phyloP scores from a whole-genome alignment of 2,113 vertebrate genomes.

The Chaetodon auriga region DNA sequence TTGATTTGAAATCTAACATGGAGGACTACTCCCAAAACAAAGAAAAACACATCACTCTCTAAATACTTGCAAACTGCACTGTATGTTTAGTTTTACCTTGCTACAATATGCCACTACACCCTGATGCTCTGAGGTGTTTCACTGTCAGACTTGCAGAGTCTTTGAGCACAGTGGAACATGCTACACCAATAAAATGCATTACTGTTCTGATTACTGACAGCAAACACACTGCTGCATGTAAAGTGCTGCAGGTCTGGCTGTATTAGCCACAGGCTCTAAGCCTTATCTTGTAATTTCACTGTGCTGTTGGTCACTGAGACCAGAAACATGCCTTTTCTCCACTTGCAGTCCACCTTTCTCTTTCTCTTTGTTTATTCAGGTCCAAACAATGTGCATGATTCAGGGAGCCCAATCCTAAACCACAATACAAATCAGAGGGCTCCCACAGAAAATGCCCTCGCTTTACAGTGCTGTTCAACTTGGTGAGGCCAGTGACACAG shows the following conservation, averaged over 20 bases:
- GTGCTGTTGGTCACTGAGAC: neutral
- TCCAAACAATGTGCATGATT: neutral
- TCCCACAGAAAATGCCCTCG: neutral
- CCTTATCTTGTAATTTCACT: neutral
- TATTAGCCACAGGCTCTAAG: neutral
- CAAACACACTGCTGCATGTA: neutral
- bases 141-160: neutral
- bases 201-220: neutral
- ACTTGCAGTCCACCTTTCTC: neutral
- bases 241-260: neutral
- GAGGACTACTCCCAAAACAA: conserved; percentile 32
- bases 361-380: neutral
- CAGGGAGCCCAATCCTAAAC: neutral
- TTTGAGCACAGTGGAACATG: neutral
- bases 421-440: neutral
- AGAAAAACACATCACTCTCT: conserved; percentile 20
- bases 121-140: neutral
- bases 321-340: neutral
- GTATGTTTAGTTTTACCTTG: neutral
- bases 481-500: neutral
- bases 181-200: neutral
- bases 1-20: conserved; percentile 34
- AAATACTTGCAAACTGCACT: conserved; percentile 5
- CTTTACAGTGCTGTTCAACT: neutral
- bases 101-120: neutral